Base-by-base conservation (phyloP, 2,797 vertebrate species). In the Lepidocolaptes lacrymiger region DNA sequence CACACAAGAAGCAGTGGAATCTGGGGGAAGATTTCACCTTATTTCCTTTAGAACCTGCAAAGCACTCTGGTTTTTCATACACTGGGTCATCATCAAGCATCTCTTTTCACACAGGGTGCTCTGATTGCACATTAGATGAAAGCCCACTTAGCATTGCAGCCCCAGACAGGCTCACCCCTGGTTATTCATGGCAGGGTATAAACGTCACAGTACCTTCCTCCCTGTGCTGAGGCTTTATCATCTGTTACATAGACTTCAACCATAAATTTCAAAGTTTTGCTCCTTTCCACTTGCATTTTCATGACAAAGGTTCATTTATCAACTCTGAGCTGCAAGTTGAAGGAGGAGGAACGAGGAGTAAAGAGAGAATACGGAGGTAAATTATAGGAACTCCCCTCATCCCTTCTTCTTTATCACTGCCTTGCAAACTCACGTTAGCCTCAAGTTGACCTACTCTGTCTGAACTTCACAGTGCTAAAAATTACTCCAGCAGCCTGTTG, bases 11-110 rank as follows among this genome's bases (percentile, higher is more conserved):
- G 44, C 48, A 36, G 30, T 63, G 78, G 67, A 37, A 94, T 22
- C 81, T 73, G 49, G n/a, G 76, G 44, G 43, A 87, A 81, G 41
- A 93, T 62, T 87, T 85, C 44, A 81, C n/a, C 75, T 67, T 44
- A 67, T 91, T 93, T 85, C 52, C 52, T 89, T 77, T 67, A 82
- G 74, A 85, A 81, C 59, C 73, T 56, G 67, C 91, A 85, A 63
- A 82, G 54, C 49, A 12, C 34, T 23, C 55, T 89, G 69, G 71
- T 56, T 92, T 64, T 56, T 67, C 52, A 78, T 61, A 41, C 28
- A 52, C 77, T 79, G 28, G 36, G 73, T 90, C 83, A 74, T 77
- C 92, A 93, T 32, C 0, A 2, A 93, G 63, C 56, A 28, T 17
- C 63, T 82, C 41, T 78, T 48, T 58, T 64, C 93, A 67, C 67